Conservation (phyloP, 2,113 vertebrate species). For the Emydura subglobosa region DNA sequence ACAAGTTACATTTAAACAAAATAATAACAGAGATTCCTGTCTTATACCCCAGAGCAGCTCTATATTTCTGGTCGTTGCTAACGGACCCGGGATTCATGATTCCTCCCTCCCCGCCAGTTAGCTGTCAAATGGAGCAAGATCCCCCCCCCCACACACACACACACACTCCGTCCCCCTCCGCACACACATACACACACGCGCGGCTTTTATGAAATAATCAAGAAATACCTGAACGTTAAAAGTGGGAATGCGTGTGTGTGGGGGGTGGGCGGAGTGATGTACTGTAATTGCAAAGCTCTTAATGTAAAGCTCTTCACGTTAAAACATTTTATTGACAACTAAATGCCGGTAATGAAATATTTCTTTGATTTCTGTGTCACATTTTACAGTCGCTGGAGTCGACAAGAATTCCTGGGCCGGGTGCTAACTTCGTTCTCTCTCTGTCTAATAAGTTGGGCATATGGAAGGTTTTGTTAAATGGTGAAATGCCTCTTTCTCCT, state of each 20-base stretch:
- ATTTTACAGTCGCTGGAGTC: neutral
- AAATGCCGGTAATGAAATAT: constrained; percentile 10
- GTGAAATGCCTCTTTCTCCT: neutral
- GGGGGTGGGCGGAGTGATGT: fast-evolving
- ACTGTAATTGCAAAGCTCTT: neutral
- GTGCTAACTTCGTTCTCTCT: neutral
- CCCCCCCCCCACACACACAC: too few species aligned
- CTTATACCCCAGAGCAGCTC: neutral
- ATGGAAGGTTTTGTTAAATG: neutral
- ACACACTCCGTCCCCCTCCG: too few species aligned
- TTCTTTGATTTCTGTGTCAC: neutral
- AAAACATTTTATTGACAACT: constrained; percentile 21
- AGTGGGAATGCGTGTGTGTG: too few species aligned
- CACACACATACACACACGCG: too few species aligned
- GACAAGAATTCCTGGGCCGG: neutral
- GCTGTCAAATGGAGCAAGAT: neutral
- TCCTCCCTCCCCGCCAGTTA: neutral
- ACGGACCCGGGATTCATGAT: neutral
- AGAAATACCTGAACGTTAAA: neutral
- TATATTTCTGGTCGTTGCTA: too few species aligned
- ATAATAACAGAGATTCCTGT: neutral
- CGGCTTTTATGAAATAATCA: neutral
- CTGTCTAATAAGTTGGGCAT: neutral
- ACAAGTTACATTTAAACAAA: neutral
- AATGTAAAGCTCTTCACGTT: neutral